A percentile compares a stretch with the other conserved stretches of the same genome.
phyloP scores from a whole-genome alignment of 92 coral and sea anemone species.

The Porites divaricata region DNA sequence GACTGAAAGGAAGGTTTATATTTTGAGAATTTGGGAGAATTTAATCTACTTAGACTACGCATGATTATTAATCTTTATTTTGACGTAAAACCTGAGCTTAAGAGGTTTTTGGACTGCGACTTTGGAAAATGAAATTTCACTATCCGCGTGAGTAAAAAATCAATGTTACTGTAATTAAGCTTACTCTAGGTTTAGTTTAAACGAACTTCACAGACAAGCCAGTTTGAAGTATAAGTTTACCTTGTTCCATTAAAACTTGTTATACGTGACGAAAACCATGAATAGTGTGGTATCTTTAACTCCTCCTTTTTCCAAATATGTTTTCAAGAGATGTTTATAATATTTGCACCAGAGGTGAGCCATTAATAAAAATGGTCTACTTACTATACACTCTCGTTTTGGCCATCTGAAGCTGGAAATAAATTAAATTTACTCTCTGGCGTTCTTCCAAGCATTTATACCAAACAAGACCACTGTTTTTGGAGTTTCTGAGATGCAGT shows the following conservation, averaged over 20 bases:
- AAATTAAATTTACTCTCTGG: background rate
- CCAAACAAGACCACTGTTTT: background rate
- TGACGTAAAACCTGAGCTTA: background rate
- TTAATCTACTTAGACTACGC: slow-evolving; percentile 15
- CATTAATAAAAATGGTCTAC: background rate
- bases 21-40: slow-evolving; percentile 4
- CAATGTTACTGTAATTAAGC: background rate
- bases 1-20: background rate
- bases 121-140: background rate
- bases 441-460: background rate
- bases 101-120: background rate
- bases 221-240: background rate
- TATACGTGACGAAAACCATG: slow-evolving; percentile 12
- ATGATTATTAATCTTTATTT: slow-evolving; percentile 4
- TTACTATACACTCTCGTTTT: background rate
- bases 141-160: background rate
- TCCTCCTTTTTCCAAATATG: slow-evolving; percentile 2
- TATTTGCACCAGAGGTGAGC: background rate
- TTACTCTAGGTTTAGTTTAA: background rate
- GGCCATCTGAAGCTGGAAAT: background rate
- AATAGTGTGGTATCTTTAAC: background rate
- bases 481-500: background rate
- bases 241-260: slow-evolving; percentile 10
- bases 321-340: background rate
- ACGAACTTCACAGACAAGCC: background rate